Conservation (phyloP, 2,113 vertebrate genomes). For the Desmodus rotundus region DNA sequence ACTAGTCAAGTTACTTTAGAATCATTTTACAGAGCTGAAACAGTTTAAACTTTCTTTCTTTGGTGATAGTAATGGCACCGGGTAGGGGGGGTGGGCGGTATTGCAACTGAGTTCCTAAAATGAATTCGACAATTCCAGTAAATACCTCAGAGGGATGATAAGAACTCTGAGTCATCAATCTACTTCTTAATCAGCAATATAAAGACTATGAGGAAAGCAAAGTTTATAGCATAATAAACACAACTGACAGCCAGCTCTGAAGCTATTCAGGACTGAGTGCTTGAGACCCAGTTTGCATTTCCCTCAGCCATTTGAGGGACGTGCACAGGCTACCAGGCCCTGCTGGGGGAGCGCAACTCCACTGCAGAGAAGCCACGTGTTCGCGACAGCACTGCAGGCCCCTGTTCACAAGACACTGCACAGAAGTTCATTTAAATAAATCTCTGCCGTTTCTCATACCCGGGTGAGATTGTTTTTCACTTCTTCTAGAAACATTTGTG, state of each 20-base stretch:
- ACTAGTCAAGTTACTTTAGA: neutral
- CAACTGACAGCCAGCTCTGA: neutral
- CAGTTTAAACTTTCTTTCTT: neutral
- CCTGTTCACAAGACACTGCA: neutral
- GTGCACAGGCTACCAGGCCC: neutral
- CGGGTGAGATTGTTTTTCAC: neutral
- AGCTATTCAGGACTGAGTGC: neutral
- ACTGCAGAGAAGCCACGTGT: neutral
- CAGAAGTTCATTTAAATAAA: neutral
- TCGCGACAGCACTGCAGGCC: neutral
- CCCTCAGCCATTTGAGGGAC: neutral
- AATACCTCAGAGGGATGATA: neutral
- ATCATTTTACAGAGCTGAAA: neutral
- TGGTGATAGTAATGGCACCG: too few relatives aligned
- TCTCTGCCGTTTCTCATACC: neutral
- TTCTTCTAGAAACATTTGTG: neutral
- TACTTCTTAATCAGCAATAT: conserved; percentile 16
- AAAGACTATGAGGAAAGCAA: conserved; percentile 3
- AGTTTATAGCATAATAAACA: conserved; percentile 45
- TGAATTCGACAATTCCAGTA: neutral
- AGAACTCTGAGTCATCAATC: conserved; percentile 29
- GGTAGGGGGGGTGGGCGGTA: too few relatives aligned
- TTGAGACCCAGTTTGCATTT: neutral
- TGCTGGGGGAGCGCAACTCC: neutral
- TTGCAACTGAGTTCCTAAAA: neutral